These are phyloP conservation scores for Eupithecia dodoneata DNA, from an alignment of 2,888 invertebrate species.

Conservation along the genomic window DNA sequence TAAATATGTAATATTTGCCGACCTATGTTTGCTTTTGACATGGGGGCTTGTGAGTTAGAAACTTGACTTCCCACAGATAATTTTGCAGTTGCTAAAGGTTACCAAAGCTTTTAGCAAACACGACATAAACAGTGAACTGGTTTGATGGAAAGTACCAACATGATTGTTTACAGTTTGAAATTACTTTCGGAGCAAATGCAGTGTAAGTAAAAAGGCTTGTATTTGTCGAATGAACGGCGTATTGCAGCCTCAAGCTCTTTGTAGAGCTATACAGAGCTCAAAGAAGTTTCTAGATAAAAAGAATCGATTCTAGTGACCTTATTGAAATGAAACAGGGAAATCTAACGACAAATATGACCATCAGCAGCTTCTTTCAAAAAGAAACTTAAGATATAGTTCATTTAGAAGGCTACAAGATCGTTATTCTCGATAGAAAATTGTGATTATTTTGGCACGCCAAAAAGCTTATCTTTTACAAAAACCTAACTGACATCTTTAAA, in stretches of 20 bases:
- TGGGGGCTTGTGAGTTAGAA: conserved; percentile 22
- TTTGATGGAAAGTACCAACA: conserved; percentile 12
- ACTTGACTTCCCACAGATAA: conserved; percentile 26
- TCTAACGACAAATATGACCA: neutral
- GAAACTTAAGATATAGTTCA: no score
- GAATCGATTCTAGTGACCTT: neutral
- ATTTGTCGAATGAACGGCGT: conserved; percentile 25
- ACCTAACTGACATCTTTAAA: neutral
- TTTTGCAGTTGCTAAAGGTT: conserved; percentile 10
- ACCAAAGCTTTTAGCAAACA: conserved; percentile 25
- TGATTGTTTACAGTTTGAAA: conserved; percentile 18
- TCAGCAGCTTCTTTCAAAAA: no score
- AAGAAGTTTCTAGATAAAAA: conserved; percentile 15
- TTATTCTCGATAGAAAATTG: no score
- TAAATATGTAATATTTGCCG: conserved; percentile 27
- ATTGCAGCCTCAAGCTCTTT: conserved; percentile 30
- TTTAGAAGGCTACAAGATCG: no score
- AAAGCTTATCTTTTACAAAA: neutral
- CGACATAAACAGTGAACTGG: conserved; percentile 10
- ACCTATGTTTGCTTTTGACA: conserved; percentile 26
- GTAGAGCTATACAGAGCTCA: conserved; percentile 18
- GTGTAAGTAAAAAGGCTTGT: conserved; percentile 8
- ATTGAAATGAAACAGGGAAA: neutral
- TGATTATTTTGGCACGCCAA: neutral
- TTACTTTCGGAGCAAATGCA: conserved; percentile 26